These are phyloP conservation scores for Globodera rostochiensis DNA, from an alignment of 1,140 invertebrate genomes.

Conservation along the genomic window DNA sequence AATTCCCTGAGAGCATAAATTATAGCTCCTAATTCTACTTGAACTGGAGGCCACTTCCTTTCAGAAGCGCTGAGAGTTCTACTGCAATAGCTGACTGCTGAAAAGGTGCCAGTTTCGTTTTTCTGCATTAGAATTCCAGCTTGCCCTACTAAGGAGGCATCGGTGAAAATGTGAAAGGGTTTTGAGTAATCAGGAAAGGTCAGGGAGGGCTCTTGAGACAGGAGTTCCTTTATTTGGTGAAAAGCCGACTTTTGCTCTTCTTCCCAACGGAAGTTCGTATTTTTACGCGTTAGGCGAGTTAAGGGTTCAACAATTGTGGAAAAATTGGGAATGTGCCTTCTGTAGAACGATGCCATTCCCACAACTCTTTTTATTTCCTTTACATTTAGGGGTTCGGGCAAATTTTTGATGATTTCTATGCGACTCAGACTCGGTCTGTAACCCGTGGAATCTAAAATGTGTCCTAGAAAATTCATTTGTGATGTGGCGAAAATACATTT, in stretches of 20 bases:
- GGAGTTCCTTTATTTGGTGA: background rate
- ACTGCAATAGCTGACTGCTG: constrained; percentile 1
- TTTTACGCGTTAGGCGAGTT: constrained; percentile 6
- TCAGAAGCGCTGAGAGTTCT: background rate
- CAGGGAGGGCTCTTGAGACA: background rate
- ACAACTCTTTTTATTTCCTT: constrained; percentile 17
- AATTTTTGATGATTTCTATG: background rate
- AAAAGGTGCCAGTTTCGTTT: background rate
- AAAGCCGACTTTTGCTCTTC: constrained; percentile 12
- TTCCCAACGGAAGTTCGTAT: constrained; percentile 14
- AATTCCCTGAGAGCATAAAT: constrained; percentile 16
- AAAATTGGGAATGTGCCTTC: constrained; percentile 17
- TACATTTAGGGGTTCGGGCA: background rate
- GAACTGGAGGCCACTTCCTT: constrained; percentile 19
- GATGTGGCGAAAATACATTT: constrained; percentile 7
- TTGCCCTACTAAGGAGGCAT: background rate
- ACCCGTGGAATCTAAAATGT: background rate
- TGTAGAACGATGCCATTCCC: background rate
- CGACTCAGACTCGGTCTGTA: background rate
- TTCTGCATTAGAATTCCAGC: constrained; percentile 20
- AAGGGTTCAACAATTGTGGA: constrained; percentile 22
- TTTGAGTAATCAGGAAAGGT: constrained; percentile 21
- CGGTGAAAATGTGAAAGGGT: constrained; percentile 22
- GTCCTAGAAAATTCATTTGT: constrained; percentile 20
- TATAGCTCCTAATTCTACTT: constrained; percentile 9